phyloP scores from a whole-genome alignment of 2,797 vertebrate species.

The Emys orbicularis region DNA sequence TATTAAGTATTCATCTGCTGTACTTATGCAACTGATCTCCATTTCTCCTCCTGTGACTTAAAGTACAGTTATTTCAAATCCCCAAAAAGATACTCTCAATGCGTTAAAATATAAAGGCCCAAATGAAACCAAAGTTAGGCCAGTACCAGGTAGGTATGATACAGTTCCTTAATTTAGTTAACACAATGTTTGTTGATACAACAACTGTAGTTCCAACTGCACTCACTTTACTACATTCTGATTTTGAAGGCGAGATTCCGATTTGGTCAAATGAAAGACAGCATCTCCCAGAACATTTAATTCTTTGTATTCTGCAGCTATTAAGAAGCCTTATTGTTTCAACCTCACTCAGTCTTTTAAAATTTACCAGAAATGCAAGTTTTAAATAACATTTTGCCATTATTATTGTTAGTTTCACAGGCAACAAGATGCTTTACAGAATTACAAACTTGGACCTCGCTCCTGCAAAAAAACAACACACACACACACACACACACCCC shows the following conservation, averaged over 20 bases:
- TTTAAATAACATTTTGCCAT: background rate
- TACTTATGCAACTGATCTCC: background rate
- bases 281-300: background rate
- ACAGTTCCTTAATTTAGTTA: background rate
- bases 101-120: constrained; percentile 6
- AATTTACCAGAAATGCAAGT: background rate
- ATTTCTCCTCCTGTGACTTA: constrained; percentile 21
- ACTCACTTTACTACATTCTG: background rate
- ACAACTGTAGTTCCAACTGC: background rate
- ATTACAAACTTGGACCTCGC: background rate
- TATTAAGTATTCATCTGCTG: constrained; percentile 35
- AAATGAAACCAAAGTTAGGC: background rate
- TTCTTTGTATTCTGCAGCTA: background rate
- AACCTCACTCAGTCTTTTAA: background rate
- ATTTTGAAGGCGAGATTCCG: background rate
- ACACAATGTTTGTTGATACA: background rate
- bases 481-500: rapidly evolving
- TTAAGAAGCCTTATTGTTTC: background rate
- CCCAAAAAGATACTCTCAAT: background rate
- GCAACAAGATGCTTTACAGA: background rate
- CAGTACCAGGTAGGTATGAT: background rate
- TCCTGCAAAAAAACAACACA: background rate
- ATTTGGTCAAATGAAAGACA: background rate
- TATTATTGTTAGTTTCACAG: background rate
- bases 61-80: constrained; percentile 5